phyloP scores from a whole-genome alignment of 2,888 invertebrate genomes.

The Alsophila aescularia region DNA sequence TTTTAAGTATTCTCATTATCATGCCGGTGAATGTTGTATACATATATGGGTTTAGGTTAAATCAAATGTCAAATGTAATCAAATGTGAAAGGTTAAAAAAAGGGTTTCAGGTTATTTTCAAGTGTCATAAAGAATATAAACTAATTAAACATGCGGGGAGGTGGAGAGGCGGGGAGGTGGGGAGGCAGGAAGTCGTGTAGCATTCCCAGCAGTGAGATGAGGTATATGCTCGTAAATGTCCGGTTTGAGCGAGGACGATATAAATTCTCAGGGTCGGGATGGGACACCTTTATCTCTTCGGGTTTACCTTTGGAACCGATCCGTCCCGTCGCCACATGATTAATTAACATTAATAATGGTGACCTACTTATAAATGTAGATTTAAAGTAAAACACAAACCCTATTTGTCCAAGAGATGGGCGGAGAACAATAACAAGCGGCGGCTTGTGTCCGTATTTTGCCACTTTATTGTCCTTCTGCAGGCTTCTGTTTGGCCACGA shows the following conservation, averaged over 20 bases:
- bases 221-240: neutral
- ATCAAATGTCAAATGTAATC: too few relatives aligned
- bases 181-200: too few relatives aligned
- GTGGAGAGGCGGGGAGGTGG: too few relatives aligned
- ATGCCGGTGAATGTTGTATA: too few relatives aligned
- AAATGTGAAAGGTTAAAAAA: too few relatives aligned
- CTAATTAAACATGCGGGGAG: too few relatives aligned
- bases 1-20: too few relatives aligned
- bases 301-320: neutral
- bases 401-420: neutral
- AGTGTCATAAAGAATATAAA: too few relatives aligned
- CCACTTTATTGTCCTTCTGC: neutral
- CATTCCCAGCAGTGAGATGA: neutral
- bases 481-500: neutral
- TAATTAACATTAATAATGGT: neutral
- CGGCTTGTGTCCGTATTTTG: neutral
- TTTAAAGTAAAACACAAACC: too few relatives aligned
- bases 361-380: neutral
- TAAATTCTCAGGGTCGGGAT: neutral
- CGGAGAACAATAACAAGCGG: neutral
- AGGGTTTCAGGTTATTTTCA: too few relatives aligned
- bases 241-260: neutral
- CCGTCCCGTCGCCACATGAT: neutral
- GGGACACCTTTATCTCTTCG: constrained; percentile 1
- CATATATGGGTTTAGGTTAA: too few relatives aligned